Conservation (phyloP, 1,140 invertebrate genomes). For the Sitodiplosis mosellana region DNA sequence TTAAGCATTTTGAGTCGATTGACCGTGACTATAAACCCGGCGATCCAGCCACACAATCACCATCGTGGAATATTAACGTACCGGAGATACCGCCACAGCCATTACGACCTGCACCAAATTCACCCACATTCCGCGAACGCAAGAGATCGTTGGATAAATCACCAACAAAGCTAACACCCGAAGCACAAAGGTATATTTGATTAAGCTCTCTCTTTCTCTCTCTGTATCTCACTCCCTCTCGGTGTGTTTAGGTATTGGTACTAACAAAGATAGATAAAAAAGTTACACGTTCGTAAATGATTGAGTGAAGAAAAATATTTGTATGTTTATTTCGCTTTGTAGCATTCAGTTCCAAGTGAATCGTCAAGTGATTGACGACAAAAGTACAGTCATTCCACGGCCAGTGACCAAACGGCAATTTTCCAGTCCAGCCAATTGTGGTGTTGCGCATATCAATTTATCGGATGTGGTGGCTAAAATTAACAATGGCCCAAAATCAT, state of each 20-base stretch:
- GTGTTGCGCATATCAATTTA: slow-evolving; percentile 1
- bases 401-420: slow-evolving; percentile 2
- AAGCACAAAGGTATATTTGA: no score
- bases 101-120: slow-evolving; percentile 22
- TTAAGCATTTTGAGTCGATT: slow-evolving; percentile 46
- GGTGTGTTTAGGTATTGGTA: no score
- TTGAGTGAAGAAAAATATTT: no score
- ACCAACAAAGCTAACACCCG: background rate
- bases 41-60: slow-evolving; percentile 13
- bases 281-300: no score
- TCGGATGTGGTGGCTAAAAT: slow-evolving; percentile 2
- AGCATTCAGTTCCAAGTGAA: background rate
- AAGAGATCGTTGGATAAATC: background rate
- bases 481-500: background rate
- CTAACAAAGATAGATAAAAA: no score
- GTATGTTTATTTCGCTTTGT: no score
- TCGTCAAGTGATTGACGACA: background rate
- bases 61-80: slow-evolving; percentile 20
- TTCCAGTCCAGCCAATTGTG: slow-evolving; percentile 1
- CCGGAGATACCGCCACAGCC: slow-evolving; percentile 24
- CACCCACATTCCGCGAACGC: slow-evolving; percentile 12
- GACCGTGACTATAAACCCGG: slow-evolving; percentile 31
- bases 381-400: background rate
- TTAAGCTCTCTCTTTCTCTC: no score
- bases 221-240: no score